Base-by-base conservation (phyloP, 2,888 invertebrate genomes). In the Drosophila multiciliata region DNA sequence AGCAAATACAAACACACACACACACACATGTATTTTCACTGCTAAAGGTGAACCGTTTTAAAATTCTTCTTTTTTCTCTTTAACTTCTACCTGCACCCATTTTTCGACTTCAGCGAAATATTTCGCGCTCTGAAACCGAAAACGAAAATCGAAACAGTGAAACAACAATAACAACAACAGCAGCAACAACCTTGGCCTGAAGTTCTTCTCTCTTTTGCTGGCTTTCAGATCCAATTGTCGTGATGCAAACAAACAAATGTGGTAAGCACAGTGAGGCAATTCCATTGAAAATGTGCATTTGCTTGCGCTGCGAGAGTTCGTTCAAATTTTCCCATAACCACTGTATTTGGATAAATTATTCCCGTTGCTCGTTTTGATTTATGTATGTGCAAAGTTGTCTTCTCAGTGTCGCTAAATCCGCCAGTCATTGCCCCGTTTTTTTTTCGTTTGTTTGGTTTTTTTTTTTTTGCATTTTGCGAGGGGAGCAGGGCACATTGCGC, bases 361-460 rank as follows among this genome's bases (percentile, higher is more conserved):
- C 61, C 49, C 50, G 23, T 61, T 49, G 29, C 38, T 23, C 60
- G 23, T 36, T 42, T 49, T 84, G 89, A 84, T 88, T 84, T 86
- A 84, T 54, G 55, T 55, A n/a, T 85, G 83, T 78, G 80, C 86
- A 75, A 83, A 87, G 80, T 80, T 70, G 79, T 72, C 62, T 65
- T 66, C 72, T 50, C 72, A 33, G 57, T 67, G 61, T 79, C 80
- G 80, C 62, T 40, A 62, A 87, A 86, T 75, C 69, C 75, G 87
- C 85, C 85, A 89, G 85, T 85, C 85, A 85, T 89, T 89, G 89
- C 80, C 77, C 84, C 79, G 75, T 64, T 79, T 73, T 20, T 52
- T 50, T 36, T 48, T 11, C 12, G 38, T 12, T 42, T 48, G 45
- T 70, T 66, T 73, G 9, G 36, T 50, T 70, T 66, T 68, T 64